Conservation (phyloP, 92 coral and sea anemone species). For the Epizoanthus fatuus region DNA sequence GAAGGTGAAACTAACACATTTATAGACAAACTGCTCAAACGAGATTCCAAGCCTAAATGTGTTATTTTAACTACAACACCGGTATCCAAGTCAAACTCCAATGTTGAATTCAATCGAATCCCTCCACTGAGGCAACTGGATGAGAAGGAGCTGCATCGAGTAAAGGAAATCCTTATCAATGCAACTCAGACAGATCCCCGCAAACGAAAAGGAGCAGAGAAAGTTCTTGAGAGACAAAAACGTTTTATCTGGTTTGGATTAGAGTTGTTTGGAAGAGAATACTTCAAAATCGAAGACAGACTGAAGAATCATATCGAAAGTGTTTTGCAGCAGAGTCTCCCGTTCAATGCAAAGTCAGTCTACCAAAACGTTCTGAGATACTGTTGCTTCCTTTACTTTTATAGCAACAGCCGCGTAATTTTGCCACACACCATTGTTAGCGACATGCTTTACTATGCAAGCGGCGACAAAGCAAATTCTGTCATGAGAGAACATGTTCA, state of each 20-base stretch:
- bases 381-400: conserved; percentile 38
- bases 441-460: conserved; percentile 35
- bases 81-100: not conserved
- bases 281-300: conserved; percentile 41
- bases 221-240: conserved; percentile 38
- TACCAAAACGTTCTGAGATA: conserved; percentile 25
- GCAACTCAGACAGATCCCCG: conserved; percentile 9
- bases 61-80: conserved; percentile 48
- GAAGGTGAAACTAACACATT: conserved; percentile 35
- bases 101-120: not conserved
- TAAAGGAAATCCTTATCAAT: conserved; percentile 31
- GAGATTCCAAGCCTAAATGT: conserved; percentile 57
- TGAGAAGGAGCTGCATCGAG: conserved; percentile 19
- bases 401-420: conserved; percentile 41
- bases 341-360: not conserved
- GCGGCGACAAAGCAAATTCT: conserved; percentile 2
- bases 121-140: conserved; percentile 45
- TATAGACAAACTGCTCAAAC: conserved; percentile 37
- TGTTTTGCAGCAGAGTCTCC: conserved; percentile 9
- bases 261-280: conserved; percentile 48
- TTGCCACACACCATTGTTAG: conserved; percentile 47
- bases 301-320: conserved; percentile 37
- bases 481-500: conserved; percentile 39
- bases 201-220: conserved; percentile 18
- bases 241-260: conserved; percentile 57